Conservation (phyloP, 1,140 invertebrate genomes). For the Rhyacophila brunnea region DNA sequence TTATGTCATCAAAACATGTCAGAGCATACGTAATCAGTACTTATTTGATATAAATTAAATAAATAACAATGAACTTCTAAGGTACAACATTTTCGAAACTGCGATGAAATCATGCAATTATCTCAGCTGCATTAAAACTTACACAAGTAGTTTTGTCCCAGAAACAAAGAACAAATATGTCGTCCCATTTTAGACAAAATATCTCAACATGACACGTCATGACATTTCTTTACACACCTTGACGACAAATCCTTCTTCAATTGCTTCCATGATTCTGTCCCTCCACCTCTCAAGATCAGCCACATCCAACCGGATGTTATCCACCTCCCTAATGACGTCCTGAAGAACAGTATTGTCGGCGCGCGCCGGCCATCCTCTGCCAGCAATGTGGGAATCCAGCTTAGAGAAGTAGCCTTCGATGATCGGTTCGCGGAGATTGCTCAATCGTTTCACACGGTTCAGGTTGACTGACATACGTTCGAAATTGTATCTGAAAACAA, state of each 20-base stretch:
- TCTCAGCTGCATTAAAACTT: too few species aligned
- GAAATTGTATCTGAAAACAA: conserved; percentile 35
- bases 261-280: conserved; percentile 44
- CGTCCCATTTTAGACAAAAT: too few species aligned
- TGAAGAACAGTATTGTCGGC: conserved; percentile 20
- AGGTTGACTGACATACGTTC: conserved; percentile 40
- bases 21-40: too few species aligned
- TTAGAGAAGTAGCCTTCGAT: conserved; percentile 40
- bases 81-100: too few species aligned
- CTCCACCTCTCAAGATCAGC: conserved; percentile 41
- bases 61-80: too few species aligned
- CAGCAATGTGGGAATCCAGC: conserved; percentile 36
- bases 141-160: too few species aligned
- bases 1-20: too few species aligned
- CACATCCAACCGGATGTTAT: conserved; percentile 34
- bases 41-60: too few species aligned
- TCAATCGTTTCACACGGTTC: conserved; percentile 29
- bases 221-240: too few species aligned
- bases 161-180: too few species aligned
- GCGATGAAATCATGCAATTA: too few species aligned
- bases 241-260: conserved; percentile 40
- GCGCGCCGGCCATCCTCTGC: conserved; percentile 35
- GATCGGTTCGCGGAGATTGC: conserved; percentile 35
- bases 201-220: too few species aligned
- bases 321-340: conserved; percentile 30